Percentiles rank a stretch among this genome's conserved stretches.
These are phyloP conservation scores for Leptinotarsa undecemlineata DNA, from an alignment of 1,140 invertebrate species.

Conservation along the genomic window DNA sequence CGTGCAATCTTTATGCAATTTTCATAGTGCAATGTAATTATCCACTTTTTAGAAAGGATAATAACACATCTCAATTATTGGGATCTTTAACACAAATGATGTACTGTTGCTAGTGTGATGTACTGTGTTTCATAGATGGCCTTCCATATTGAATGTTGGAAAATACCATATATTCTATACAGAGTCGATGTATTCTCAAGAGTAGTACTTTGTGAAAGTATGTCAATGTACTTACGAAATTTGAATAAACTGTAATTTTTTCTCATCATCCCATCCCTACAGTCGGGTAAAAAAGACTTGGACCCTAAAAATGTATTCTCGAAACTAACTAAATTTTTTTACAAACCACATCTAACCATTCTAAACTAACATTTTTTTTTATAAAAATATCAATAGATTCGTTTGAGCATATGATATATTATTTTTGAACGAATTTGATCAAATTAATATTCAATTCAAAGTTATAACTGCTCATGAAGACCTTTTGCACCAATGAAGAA, in stretches of 20 bases:
- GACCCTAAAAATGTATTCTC: constrained; percentile 13
- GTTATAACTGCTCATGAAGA: no score
- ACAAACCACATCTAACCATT: constrained; percentile 14
- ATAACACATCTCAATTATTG: neutral
- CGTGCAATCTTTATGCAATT: neutral
- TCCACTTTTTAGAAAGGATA: neutral
- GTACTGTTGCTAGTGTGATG: no score
- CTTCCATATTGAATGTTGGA: no score
- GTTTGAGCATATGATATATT: constrained; percentile 15
- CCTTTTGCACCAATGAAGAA: no score
- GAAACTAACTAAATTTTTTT: constrained; percentile 24
- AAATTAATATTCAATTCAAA: no score
- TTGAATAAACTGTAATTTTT: constrained; percentile 19
- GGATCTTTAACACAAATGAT: neutral
- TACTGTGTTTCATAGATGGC: no score
- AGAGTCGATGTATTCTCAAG: neutral
- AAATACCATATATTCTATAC: neutral
- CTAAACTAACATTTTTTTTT: constrained; percentile 15
- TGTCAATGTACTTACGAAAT: neutral
- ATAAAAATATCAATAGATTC: constrained; percentile 25
- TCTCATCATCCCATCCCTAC: constrained; percentile 15
- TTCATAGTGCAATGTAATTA: neutral
- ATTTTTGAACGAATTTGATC: neutral
- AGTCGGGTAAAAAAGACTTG: constrained; percentile 31
- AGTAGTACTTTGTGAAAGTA: neutral